Evolutionary conservation across 2,113 vertebrate genomes (phyloP).

Genomic region (Lampris megalopsis): DNA sequence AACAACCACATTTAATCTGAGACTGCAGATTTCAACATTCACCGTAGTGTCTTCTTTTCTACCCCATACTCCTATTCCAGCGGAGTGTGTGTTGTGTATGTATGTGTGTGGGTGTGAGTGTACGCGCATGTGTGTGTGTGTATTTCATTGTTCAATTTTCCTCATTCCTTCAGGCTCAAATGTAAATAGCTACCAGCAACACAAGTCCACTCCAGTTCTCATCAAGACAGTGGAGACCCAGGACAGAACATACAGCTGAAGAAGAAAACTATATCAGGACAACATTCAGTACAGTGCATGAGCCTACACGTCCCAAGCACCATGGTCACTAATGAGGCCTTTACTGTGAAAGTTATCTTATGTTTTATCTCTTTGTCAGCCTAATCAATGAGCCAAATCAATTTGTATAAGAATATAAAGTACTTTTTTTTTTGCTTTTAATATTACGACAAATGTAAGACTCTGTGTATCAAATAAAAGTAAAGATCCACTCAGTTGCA

Average conservation of each 20-base stretch:
- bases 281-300: background rate
- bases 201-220: slow-evolving; percentile 19
- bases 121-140: background rate
- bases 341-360: too few species aligned
- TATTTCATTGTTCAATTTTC: background rate
- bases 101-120: too few species aligned
- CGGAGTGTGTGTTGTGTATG: too few species aligned
- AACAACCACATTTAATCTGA: too few species aligned
- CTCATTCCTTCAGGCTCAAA: slow-evolving; percentile 13
- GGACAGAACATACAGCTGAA: slow-evolving; percentile 8
- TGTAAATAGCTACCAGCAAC: background rate
- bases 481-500: background rate
- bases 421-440: background rate
- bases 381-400: slow-evolving; percentile 1
- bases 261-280: background rate
- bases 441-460: background rate
- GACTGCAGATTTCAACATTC: too few species aligned
- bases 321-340: too few species aligned
- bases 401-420: background rate
- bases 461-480: slow-evolving; percentile 36
- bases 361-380: background rate
- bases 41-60: too few species aligned
- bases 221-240: slow-evolving; percentile 68
- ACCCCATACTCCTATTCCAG: too few species aligned
- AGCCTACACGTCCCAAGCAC: background rate